These are phyloP conservation scores for Sinelater perroti DNA, from an alignment of 2,888 invertebrate genomes.

Conservation along the genomic window DNA sequence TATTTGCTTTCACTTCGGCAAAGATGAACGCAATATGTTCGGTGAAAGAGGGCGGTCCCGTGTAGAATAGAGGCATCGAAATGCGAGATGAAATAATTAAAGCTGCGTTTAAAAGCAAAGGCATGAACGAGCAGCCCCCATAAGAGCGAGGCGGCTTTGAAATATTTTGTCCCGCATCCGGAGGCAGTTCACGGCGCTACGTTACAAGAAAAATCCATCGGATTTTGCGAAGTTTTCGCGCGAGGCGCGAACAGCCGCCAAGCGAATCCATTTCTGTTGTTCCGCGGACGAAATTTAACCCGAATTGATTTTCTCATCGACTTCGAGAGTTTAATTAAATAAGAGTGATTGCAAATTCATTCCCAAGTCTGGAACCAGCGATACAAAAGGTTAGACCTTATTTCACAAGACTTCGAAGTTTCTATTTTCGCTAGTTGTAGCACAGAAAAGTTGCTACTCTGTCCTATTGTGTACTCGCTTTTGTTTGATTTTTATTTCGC, in stretches of 20 bases:
- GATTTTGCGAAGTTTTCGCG: constrained; percentile 9
- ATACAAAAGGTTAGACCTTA: background rate
- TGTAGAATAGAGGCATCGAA: background rate
- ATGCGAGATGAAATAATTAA: constrained; percentile 6
- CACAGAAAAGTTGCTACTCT: constrained; percentile 12
- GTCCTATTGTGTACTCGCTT: constrained; percentile 11
- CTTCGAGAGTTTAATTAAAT: constrained; percentile 23
- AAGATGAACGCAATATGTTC: no score
- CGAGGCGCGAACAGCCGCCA: background rate
- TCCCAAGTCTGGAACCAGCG: background rate
- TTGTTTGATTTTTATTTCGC: constrained; percentile 16
- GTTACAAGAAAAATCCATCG: constrained; percentile 15
- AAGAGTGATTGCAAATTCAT: constrained; percentile 14
- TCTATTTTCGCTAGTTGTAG: constrained; percentile 13
- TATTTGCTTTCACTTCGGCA: background rate
- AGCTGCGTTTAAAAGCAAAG: constrained; percentile 3
- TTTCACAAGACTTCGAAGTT: constrained; percentile 3
- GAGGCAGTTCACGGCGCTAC: constrained; percentile 1
- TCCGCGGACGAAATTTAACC: constrained; percentile 5
- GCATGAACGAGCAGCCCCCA: background rate
- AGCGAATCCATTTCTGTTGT: constrained; percentile 4
- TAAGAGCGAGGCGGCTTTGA: background rate
- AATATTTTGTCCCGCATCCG: background rate
- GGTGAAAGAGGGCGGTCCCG: no score
- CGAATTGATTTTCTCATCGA: constrained; percentile 20